phyloP scores from a whole-genome alignment of 2,113 vertebrate genomes.

The Lepisosteus osseus region DNA sequence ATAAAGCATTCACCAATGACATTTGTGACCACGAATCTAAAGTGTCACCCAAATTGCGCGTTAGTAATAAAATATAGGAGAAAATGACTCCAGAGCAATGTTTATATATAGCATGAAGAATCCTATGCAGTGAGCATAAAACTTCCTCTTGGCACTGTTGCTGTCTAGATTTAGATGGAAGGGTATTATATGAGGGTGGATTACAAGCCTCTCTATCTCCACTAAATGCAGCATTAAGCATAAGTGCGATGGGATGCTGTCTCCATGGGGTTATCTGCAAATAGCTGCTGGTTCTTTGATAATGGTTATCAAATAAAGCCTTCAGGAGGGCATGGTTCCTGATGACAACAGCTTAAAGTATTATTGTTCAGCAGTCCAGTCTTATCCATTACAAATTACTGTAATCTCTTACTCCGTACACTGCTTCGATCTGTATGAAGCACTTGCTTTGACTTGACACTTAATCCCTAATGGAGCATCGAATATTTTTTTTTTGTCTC shows the following conservation, averaged over 20 bases:
- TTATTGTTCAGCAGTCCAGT: slow-evolving; percentile 46
- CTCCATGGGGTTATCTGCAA: slow-evolving; percentile 57
- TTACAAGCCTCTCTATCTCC: slow-evolving; percentile 54
- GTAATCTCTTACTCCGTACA: slow-evolving; percentile 33
- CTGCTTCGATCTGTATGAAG: slow-evolving; percentile 53
- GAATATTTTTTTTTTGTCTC: not conserved
- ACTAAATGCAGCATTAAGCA: slow-evolving; percentile 53
- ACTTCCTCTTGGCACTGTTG: slow-evolving; percentile 44
- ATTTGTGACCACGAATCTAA: slow-evolving; percentile 26
- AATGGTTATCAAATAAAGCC: slow-evolving; percentile 58
- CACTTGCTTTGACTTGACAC: slow-evolving; percentile 41
- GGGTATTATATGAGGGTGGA: slow-evolving; percentile 57
- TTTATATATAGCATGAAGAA: not conserved
- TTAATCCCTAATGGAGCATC: slow-evolving; percentile 48
- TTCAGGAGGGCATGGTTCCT: slow-evolving; percentile 35
- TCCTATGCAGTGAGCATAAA: slow-evolving; percentile 32
- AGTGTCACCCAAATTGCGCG: too few relatives aligned
- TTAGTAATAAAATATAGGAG: too few relatives aligned
- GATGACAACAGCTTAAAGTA: slow-evolving; percentile 46
- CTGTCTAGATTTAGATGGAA: slow-evolving; percentile 44
- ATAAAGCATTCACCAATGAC: too few relatives aligned
- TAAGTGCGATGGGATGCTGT: slow-evolving; percentile 52
- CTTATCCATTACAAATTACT: slow-evolving; percentile 39
- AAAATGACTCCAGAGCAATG: not conserved
- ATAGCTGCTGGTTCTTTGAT: slow-evolving; percentile 51